phyloP scores from a whole-genome alignment of 2,888 invertebrate genomes.

The Dichetophora obliterata region DNA sequence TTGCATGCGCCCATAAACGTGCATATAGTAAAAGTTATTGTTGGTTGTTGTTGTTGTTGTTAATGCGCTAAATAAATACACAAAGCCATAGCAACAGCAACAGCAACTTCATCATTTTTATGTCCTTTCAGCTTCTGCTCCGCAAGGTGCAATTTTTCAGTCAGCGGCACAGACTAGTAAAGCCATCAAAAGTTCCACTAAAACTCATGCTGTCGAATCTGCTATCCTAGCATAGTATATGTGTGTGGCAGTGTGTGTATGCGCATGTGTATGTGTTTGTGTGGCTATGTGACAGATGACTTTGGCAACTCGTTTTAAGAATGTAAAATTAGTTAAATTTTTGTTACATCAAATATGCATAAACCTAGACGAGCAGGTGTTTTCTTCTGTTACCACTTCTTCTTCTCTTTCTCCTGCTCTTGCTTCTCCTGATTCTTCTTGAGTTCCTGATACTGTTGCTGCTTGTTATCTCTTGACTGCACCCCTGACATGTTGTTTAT shows the following conservation, averaged over 20 bases:
- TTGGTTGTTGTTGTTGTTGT: background rate
- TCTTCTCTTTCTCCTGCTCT: background rate
- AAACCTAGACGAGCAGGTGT: conserved; percentile 23
- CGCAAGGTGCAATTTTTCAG: conserved; percentile 15
- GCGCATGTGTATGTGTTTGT: background rate
- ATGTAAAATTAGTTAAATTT: conserved; percentile 38
- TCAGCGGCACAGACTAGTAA: background rate
- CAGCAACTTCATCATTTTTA: background rate
- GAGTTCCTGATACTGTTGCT: background rate
- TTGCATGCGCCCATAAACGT: background rate
- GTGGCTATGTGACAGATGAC: background rate
- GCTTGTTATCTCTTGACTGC: too few species aligned
- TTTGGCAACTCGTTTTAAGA: background rate
- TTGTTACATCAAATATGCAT: conserved; percentile 33
- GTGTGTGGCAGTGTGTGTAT: background rate
- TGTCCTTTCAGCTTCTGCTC: background rate
- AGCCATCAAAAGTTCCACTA: conserved; percentile 9
- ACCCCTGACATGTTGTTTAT: too few species aligned
- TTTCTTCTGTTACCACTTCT: background rate
- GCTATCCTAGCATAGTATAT: background rate
- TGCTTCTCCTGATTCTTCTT: background rate
- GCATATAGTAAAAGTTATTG: background rate
- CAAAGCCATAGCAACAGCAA: background rate
- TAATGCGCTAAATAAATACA: background rate
- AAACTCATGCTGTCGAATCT: background rate